Percentiles rank a stretch among this genome's conserved stretches.
Evolutionary conservation across 2,797 vertebrate genomes (phyloP).

Genomic region (Phyllotis vaccarum): DNA sequence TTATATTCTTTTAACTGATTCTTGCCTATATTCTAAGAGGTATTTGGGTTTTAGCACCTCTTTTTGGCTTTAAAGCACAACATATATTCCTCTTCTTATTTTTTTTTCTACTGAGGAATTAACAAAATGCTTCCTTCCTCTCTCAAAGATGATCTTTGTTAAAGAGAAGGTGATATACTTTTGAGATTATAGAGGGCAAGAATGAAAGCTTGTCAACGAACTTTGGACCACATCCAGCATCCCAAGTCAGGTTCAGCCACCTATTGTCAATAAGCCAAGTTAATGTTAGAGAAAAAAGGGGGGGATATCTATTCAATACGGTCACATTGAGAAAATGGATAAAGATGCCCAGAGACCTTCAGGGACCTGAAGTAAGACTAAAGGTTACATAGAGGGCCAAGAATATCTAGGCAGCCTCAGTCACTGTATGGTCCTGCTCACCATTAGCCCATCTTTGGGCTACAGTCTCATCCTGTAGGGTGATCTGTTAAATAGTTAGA

Average conservation of each 20-base stretch:
- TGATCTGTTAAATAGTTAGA: not conserved
- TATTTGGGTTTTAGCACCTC: conserved; percentile 8
- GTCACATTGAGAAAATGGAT: not conserved
- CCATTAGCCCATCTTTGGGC: not conserved
- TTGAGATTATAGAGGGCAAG: not conserved
- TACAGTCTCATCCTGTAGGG: not conserved
- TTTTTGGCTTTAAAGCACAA: conserved; percentile 54
- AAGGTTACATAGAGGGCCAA: not conserved
- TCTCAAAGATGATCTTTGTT: not conserved
- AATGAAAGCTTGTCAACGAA: not conserved
- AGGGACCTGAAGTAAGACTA: not conserved
- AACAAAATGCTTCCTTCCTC: not conserved
- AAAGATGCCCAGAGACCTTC: not conserved
- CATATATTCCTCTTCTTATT: not conserved
- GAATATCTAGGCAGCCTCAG: not conserved
- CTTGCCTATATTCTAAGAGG: conserved; percentile 21
- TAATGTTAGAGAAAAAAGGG: not conserved
- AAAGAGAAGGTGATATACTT: not conserved
- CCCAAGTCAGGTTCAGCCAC: not conserved
- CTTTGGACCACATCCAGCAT: not conserved
- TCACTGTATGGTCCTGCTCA: not conserved
- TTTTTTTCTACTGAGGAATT: not conserved
- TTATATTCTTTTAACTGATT: conserved; percentile 57
- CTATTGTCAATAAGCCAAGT: not conserved
- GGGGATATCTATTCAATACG: not conserved